phyloP scores from a whole-genome alignment of 2,888 invertebrate species.

The Charanyca ferruginea region DNA sequence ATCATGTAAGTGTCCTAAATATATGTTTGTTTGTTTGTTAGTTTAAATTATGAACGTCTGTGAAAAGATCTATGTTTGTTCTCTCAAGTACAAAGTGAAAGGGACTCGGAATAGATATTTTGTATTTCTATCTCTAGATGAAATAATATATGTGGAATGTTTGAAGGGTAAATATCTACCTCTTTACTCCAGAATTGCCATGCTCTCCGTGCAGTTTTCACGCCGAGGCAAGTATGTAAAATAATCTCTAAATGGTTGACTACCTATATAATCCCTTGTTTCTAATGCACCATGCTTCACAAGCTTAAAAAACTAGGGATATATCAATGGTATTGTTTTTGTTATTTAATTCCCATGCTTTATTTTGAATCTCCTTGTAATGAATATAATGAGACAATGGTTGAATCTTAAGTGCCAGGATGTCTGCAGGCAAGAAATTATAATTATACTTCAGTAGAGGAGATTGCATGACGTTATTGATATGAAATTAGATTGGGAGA shows the following conservation, averaged over 20 bases:
- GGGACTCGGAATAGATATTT: not conserved
- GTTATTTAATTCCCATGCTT: not conserved
- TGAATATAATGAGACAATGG: not conserved
- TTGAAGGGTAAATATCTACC: constrained; percentile 16
- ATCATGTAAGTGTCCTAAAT: not conserved
- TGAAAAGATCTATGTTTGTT: not conserved
- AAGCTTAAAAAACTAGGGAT: not conserved
- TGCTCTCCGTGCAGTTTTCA: not conserved
- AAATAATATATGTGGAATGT: constrained; percentile 9
- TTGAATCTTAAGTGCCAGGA: not conserved
- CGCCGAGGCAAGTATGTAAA: not conserved
- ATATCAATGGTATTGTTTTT: not conserved
- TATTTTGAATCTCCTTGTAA: not conserved
- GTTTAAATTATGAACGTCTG: not conserved
- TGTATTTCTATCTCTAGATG: constrained; percentile 2
- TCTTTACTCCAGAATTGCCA: too few relatives aligned
- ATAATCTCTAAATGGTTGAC: not conserved
- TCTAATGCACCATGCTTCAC: not conserved
- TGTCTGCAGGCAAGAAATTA: constrained; percentile 15
- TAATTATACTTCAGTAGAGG: not conserved
- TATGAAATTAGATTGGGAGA: too few relatives aligned
- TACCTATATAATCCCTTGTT: not conserved
- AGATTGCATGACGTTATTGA: constrained; percentile 1
- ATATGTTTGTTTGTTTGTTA: constrained; percentile 18
- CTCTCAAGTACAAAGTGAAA: not conserved